Evolutionary conservation across 2,113 vertebrate genomes (phyloP).

Genomic region (Osmerus eperlanus): DNA sequence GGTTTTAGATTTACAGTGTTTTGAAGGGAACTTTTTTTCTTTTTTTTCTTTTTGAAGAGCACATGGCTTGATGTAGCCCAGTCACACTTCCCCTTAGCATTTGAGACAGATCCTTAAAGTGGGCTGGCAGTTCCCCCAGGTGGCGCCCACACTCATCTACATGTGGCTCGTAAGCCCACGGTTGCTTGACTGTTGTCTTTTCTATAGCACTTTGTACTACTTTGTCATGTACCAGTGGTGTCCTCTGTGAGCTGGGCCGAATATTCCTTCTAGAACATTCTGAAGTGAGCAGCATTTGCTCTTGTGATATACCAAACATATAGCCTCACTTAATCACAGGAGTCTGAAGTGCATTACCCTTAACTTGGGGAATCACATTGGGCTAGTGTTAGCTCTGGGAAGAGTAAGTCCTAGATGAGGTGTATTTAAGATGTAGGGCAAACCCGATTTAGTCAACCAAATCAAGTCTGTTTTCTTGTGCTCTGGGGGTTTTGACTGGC

Average conservation of each 20-base stretch:
- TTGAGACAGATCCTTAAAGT: slow-evolving; percentile 36
- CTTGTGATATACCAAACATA: neutral
- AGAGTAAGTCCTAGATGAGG: neutral
- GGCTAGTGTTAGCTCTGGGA: neutral
- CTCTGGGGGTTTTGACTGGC: neutral
- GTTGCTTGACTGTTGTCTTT: slow-evolving; percentile 45
- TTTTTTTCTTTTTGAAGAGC: neutral
- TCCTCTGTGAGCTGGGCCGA: slow-evolving; percentile 36
- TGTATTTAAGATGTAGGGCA: too few species aligned
- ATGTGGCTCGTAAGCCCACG: slow-evolving; percentile 42
- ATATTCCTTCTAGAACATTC: slow-evolving; percentile 24
- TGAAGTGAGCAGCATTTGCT: slow-evolving; percentile 22
- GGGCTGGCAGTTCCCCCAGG: slow-evolving; percentile 5
- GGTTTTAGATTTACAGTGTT: neutral
- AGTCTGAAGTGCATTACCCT: neutral
- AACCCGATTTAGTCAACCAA: neutral
- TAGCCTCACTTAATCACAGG: neutral
- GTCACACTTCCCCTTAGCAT: slow-evolving; percentile 38
- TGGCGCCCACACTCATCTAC: neutral
- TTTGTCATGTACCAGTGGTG: slow-evolving; percentile 45
- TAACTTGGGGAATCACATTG: neutral
- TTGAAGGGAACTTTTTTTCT: neutral
- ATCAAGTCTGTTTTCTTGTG: neutral
- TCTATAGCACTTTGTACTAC: slow-evolving; percentile 59
- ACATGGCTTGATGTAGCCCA: slow-evolving; percentile 10